Evolutionary conservation across 1,140 invertebrate genomes (phyloP).

Genomic region (Drosophila setifemur): DNA sequence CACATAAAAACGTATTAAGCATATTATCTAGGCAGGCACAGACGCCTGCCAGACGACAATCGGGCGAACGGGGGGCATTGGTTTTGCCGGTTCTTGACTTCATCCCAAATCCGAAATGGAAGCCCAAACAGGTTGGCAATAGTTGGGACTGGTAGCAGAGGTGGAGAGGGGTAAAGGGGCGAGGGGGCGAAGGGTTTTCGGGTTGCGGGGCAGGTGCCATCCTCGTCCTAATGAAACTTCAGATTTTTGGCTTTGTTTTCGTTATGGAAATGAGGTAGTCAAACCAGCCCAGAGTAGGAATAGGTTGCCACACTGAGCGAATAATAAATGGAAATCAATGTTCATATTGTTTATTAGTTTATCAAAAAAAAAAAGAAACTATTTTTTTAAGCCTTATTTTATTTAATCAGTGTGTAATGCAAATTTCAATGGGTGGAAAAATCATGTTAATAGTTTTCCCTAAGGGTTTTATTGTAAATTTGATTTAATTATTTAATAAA

Average conservation of each 20-base stretch:
- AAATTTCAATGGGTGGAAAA: no score
- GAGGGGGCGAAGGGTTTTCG: no score
- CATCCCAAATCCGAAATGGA: slow-evolving; percentile 35
- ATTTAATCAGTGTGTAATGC: no score
- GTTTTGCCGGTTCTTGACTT: slow-evolving; percentile 66
- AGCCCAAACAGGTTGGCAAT: slow-evolving; percentile 29
- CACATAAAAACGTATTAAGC: slow-evolving; percentile 80
- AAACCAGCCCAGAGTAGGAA: slow-evolving; percentile 20
- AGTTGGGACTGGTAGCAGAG: background rate
- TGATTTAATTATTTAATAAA: no score
- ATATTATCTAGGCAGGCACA: slow-evolving; percentile 74
- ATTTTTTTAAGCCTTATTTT: no score
- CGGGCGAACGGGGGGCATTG: slow-evolving; percentile 46
- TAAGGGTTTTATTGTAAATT: no score
- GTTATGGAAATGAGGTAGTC: slow-evolving; percentile 72
- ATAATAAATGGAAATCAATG: no score
- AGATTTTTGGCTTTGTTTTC: slow-evolving; percentile 69
- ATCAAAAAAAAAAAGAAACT: no score
- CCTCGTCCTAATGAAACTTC: slow-evolving; percentile 73
- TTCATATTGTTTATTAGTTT: no score
- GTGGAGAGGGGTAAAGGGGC: background rate
- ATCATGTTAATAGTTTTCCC: no score
- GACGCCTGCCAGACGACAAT: slow-evolving; percentile 65
- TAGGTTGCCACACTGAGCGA: background rate
- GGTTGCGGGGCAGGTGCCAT: slow-evolving; percentile 9